Evolutionary conservation across 2,113 vertebrate genomes (phyloP), one percentile per base, ranked within the genome.

Genomic region (Xyliphius kryptos): DNA sequence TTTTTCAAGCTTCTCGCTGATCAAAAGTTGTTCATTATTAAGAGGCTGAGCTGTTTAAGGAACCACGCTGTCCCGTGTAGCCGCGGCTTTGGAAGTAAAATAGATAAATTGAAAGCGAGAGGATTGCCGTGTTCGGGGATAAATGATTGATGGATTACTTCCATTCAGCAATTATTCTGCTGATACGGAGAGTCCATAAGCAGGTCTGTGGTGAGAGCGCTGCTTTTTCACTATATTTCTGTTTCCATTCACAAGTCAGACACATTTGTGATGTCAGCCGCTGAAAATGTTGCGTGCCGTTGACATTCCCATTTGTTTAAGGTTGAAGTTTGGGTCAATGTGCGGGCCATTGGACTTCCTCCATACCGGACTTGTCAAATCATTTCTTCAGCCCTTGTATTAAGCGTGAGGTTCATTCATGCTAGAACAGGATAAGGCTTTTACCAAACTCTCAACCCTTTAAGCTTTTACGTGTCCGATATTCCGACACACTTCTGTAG

Each of bases 101-200:
- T 13, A 46, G 13, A 41, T 46, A 15, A 6, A 46, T 46, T 15
- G 14, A 15, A n/a, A n/a, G n/a, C 13, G 43, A n/a, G 43, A 6
- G 12, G 43, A 46, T n/a, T 46, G 43, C 14, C 13, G 26, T 53
- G 51, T 53, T 53, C 14, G 13, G 22, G 11, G 22, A 41, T 53
- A 12, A 67, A 46, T 8, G 4, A 66, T 66, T 47, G 0, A 13
- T 59, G 58, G 59, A 60, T 60, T 52, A 22, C 38, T 56, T 50
- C 52, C 65, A 67, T 67, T 53, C 57, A 22, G 56, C 58, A 57
- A 53, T 60, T 44, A 60, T 59, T 67, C 55, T 59, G 56, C 56
- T 52, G 22, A 52, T 67, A 37, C 26, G 22, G 59, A 40, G 22
- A 59, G 52, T 67, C 59, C 9, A 53, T 40, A 36, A 67, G 58